Evolutionary conservation across 2,888 invertebrate species (phyloP), one percentile per base, ranked within the genome.

Genomic region (Brachypalpus laphriformis): DNA sequence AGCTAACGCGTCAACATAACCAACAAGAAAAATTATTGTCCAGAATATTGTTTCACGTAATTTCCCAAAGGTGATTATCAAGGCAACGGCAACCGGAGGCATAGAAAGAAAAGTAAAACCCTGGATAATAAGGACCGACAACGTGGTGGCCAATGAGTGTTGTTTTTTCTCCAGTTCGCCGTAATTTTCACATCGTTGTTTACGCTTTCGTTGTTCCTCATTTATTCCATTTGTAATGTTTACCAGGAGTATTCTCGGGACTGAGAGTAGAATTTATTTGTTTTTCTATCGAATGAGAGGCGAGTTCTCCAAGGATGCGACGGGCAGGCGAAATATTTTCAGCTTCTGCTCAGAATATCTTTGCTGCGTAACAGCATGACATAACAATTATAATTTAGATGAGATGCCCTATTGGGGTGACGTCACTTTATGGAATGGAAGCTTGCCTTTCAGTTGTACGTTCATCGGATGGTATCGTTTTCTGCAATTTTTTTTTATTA

Each of bases 1-100:
- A 66, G 61, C 71, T 61, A 68, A 57, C 74, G 61, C 74, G 56
- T 61, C 68, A 66, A 81, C 74, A 80, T 28, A 54, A 45, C 66
- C 25, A 54, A 68, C 72, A 72, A 59, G 47, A 77, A 72, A 66
- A 77, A 82, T 82, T 72, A 77, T 82, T 82, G 77, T 77, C 72
- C 77, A 82, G 77, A 68, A 82, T 77, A 77, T 77, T 82, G 77
- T 77, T 77, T 82, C 77, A 77, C 72, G 72, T 82, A 82, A 82
- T 82, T 82, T 82, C 82, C 77, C 82, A 82, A 77, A 82, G 82
- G 82, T 82, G 82, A 82, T 82, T 72, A 82, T 72, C 66, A 56
- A n/a, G 22, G 51, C 25, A 66, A 20, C 40, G 5, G 25, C 25
- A 49, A 57, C 49, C 20, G 18, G 59, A 54, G 72, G 16, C 65